Evolutionary conservation across 2,113 vertebrate species (phyloP).

Genomic region (Numida meleagris): DNA sequence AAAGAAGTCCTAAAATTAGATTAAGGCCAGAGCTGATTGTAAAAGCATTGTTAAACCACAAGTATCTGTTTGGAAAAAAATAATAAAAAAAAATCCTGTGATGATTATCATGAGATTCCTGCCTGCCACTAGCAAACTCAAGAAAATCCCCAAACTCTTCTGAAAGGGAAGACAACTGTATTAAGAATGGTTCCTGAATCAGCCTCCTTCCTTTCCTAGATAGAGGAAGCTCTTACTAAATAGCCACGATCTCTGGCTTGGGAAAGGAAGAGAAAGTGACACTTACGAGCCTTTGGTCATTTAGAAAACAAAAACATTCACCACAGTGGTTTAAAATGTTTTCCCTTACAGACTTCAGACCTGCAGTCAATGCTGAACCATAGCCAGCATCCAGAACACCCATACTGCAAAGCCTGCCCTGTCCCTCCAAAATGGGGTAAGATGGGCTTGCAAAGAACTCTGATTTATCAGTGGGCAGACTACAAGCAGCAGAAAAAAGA

Average conservation of each 20-base stretch:
- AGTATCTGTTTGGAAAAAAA: slow-evolving; percentile 60
- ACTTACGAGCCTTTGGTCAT: neutral
- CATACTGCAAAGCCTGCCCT: neutral
- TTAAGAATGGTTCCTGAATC: neutral
- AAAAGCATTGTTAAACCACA: slow-evolving; percentile 72
- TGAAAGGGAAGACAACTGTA: neutral
- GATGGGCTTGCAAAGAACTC: neutral
- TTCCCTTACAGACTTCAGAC: neutral
- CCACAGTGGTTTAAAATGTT: neutral
- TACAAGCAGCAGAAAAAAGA: neutral
- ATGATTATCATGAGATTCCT: slow-evolving; percentile 37
- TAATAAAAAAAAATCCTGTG: slow-evolving; percentile 47
- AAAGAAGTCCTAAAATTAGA: slow-evolving; percentile 61
- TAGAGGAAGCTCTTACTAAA: neutral
- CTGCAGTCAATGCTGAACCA: neutral
- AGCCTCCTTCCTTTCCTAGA: neutral
- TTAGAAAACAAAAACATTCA: neutral
- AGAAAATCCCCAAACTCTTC: neutral
- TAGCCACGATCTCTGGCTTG: neutral
- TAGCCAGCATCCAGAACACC: neutral
- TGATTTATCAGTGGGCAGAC: neutral
- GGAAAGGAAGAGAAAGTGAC: neutral
- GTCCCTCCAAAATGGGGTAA: neutral
- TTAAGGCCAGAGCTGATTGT: slow-evolving; percentile 72
- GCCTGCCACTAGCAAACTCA: slow-evolving; percentile 18